Evolutionary conservation across 2,888 invertebrate species (phyloP), one percentile per base, ranked within the genome.

Genomic region (Pinctada fucata): DNA sequence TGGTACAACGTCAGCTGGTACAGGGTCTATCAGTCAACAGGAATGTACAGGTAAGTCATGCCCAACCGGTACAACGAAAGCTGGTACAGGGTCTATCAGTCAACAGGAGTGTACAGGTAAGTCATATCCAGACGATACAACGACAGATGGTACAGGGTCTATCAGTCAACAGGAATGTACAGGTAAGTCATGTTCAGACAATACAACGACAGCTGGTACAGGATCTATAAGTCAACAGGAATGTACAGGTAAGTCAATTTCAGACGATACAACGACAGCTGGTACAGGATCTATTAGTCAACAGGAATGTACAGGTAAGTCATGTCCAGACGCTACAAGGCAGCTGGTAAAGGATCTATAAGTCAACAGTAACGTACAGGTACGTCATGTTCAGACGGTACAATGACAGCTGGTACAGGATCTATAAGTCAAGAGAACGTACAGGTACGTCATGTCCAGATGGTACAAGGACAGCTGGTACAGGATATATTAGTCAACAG

Each of bases 121-220:
- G 13, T 6, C 58, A 58, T 84, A 83, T 72, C 83, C 84, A 3
- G 71, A 73, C 2, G 82, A 74, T 0, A 81, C 67, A 77, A 79
- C 73, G 0, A 84, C 84, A 8, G 47, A 16, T 1, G 84, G 84
- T 2, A 63, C 48, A 58, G 79, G 67, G 5, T 79, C 79, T 10
- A 45, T 58, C 13, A 67, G 16, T 16, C 6, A 66, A 1, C 10
- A 48, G 16, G 72, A 79, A 8, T 79, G 79, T 66, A 63, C 69
- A 1, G 83, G 84, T 70, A 81, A 81, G n/a, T 47, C 71, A 58
- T 84, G 84, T 72, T 82, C 84, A 3, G 71, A 73, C 2, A 81
- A 74, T 0, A 81, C 67, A 77, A 79, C 73, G 0, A 84, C 84
- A 8, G 47, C 47, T 1, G 84, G 84, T 2, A 63, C 48, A 58